Evolutionary conservation across 2,797 vertebrate species (phyloP).

Genomic region (Lindbergichthys nudifrons): DNA sequence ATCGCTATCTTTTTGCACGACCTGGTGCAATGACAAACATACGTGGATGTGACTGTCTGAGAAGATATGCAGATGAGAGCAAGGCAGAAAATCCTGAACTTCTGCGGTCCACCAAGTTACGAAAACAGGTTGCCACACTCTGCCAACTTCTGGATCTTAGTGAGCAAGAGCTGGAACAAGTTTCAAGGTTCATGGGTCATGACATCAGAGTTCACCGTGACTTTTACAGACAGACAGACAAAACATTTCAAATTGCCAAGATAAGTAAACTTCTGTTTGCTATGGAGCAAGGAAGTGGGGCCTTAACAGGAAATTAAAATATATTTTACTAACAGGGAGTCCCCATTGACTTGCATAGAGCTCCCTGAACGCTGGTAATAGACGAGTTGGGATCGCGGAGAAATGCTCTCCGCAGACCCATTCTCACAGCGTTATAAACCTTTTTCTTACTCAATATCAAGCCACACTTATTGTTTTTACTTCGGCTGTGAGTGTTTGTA

Average conservation of each 20-base stretch:
- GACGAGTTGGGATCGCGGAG: too few species aligned
- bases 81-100: conserved; percentile 26
- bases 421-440: too few species aligned
- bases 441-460: too few species aligned
- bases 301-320: conserved; percentile 18
- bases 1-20: conserved; percentile 26
- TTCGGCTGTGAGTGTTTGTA: too few species aligned
- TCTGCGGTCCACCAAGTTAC: too few species aligned
- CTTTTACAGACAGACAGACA: conserved; percentile 33
- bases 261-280: conserved; percentile 54
- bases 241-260: conserved; percentile 45
- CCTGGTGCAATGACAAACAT: conserved; percentile 5
- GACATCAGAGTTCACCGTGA: conserved; percentile 24
- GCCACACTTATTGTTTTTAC: too few species aligned
- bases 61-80: conserved; percentile 19
- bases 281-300: conserved; percentile 30
- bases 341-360: too few species aligned
- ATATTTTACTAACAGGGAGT: too few species aligned
- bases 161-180: conserved; percentile 42
- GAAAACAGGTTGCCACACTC: conserved; percentile 36
- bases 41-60: conserved; percentile 36
- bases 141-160: conserved; percentile 34
- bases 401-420: too few species aligned
- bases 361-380: too few species aligned
- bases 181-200: conserved; percentile 50